Conservation (phyloP, 2,888 invertebrate species). For the Hofmannophila pseudospretella region DNA sequence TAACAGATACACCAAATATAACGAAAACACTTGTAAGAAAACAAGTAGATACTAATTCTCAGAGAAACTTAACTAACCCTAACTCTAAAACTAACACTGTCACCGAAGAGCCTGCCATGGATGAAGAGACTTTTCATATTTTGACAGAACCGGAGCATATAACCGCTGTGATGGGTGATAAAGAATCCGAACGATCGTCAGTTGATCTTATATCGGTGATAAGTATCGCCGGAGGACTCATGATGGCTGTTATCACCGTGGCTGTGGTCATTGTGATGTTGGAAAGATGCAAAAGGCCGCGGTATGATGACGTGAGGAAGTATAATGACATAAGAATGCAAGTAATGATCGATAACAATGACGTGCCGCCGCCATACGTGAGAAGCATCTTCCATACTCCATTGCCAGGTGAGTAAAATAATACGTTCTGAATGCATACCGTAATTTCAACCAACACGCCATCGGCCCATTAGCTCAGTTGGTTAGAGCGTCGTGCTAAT, state of each 20-base stretch:
- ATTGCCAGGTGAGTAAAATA: conserved; percentile 61
- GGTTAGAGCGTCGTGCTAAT: conserved; percentile 88
- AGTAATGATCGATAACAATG: conserved; percentile 62
- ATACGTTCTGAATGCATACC: too few species aligned
- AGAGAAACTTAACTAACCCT: conserved; percentile 23
- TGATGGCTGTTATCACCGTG: conserved; percentile 71
- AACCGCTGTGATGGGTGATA: conserved; percentile 70
- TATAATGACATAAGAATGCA: conserved; percentile 68
- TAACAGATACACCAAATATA: conserved; percentile 14
- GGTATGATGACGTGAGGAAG: conserved; percentile 62
- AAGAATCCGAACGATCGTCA: conserved; percentile 53
- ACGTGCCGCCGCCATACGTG: conserved; percentile 66
- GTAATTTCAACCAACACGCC: accelerated
- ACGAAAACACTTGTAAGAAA: conserved; percentile 14
- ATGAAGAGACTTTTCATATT: conserved; percentile 73
- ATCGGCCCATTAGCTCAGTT: conserved; percentile 85
- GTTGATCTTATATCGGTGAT: conserved; percentile 68
- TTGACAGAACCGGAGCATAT: conserved; percentile 77
- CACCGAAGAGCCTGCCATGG: conserved; percentile 44
- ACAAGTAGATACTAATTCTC: conserved; percentile 19
- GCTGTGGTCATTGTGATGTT: conserved; percentile 70
- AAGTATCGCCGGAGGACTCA: conserved; percentile 71
- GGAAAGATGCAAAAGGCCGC: conserved; percentile 58
- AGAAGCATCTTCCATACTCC: conserved; percentile 78
- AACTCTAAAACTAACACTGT: conserved; percentile 33